Evolutionary conservation across 2,113 vertebrate species (phyloP).

Genomic region (Poeciliopsis turrubarensis): DNA sequence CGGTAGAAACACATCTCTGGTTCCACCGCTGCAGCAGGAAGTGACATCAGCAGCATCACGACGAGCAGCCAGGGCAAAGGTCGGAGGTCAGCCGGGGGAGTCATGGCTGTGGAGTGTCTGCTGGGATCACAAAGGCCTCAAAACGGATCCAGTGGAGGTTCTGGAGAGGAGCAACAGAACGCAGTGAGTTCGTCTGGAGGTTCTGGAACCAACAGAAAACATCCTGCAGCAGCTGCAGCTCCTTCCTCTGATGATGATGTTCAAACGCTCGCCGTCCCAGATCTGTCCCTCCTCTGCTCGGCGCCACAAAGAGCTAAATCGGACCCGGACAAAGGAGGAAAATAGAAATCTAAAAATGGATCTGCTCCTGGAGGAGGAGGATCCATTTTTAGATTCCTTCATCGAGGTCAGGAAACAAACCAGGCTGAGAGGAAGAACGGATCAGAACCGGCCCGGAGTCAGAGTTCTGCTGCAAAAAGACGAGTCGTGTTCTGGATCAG

Average conservation of each 20-base stretch:
- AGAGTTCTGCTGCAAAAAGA: neutral
- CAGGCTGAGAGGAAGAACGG: neutral
- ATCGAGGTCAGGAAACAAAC: constrained; percentile 26
- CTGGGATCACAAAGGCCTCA: constrained; percentile 10
- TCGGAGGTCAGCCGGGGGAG: neutral
- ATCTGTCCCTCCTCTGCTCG: constrained; percentile 12
- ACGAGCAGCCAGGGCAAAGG: constrained; percentile 16
- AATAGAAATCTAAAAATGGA: constrained; percentile 61
- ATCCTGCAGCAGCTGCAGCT: neutral
- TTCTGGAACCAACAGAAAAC: neutral
- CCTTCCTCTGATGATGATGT: neutral
- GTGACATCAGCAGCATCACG: constrained; percentile 27
- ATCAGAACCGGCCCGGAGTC: neutral
- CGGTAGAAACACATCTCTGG: constrained; percentile 77
- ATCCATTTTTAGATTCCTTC: constrained; percentile 32
- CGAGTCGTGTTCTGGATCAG: neutral
- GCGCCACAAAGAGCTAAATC: constrained; percentile 26
- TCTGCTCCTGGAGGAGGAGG: constrained; percentile 14
- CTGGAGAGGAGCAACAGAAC: constrained; percentile 30
- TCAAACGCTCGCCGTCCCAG: constrained; percentile 27
- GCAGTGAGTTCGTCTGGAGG: neutral
- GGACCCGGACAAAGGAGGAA: constrained; percentile 14
- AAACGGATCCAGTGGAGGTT: constrained; percentile 9
- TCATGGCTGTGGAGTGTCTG: constrained; percentile 52
- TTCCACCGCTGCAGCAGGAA: constrained; percentile 32